phyloP scores from a whole-genome alignment of 2,888 invertebrate genomes.

The Hirtodrosophila cameraria region DNA sequence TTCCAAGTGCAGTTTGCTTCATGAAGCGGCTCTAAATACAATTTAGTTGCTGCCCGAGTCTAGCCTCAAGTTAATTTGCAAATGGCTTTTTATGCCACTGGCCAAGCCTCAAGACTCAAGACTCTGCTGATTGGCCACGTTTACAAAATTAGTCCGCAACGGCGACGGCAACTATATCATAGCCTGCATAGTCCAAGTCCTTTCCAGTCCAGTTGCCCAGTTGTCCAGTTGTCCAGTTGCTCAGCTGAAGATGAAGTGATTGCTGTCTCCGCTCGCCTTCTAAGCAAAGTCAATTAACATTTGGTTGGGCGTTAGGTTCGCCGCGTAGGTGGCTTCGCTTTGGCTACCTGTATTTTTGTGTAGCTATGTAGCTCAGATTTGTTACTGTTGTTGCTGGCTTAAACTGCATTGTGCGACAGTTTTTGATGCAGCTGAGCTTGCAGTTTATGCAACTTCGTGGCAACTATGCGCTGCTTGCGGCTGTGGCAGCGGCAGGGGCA shows the following conservation, averaged over 20 bases:
- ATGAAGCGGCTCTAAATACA: slow-evolving; percentile 71
- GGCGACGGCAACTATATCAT: slow-evolving; percentile 20
- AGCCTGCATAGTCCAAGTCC: slow-evolving; percentile 6
- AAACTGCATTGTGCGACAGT: slow-evolving; percentile 34
- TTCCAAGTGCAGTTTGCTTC: slow-evolving; percentile 17
- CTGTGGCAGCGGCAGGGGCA: background rate
- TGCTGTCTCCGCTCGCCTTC: slow-evolving; percentile 12
- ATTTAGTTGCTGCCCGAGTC: slow-evolving; percentile 65
- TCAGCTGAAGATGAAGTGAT: slow-evolving; percentile 59
- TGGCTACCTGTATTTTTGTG: slow-evolving; percentile 54
- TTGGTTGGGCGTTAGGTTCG: slow-evolving; percentile 2
- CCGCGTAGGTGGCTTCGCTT: slow-evolving; percentile 46
- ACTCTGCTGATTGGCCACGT: slow-evolving; percentile 77
- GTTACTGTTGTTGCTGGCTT: background rate
- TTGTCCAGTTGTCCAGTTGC: too few relatives aligned
- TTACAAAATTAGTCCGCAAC: slow-evolving; percentile 70
- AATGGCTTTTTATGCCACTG: slow-evolving; percentile 71
- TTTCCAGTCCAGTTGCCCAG: background rate
- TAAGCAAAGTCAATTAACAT: slow-evolving; percentile 70
- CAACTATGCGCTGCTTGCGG: background rate
- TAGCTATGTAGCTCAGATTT: slow-evolving; percentile 23
- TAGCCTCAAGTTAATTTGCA: slow-evolving; percentile 81
- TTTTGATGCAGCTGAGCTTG: slow-evolving; percentile 25
- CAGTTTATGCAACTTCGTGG: background rate
- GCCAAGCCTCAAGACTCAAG: slow-evolving; percentile 32